A percentile compares a stretch with the other conserved stretches of the same genome.
These are phyloP conservation scores for Dasyurus viverrinus DNA, from an alignment of 2,113 vertebrate genomes.

Conservation along the genomic window DNA sequence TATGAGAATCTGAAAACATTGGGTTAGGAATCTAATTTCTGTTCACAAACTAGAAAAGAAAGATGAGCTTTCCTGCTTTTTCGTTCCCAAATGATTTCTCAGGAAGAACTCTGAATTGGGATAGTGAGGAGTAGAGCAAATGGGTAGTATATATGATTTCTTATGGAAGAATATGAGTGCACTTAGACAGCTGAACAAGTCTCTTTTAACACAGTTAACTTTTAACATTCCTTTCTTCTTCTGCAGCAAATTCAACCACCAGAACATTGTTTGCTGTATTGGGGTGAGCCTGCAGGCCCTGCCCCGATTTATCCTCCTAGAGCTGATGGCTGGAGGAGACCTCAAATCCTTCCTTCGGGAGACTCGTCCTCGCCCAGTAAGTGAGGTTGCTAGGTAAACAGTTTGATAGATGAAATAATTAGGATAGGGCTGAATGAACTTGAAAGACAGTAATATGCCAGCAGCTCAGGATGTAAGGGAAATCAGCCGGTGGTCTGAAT, in stretches of 20 bases:
- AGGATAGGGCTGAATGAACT: background rate
- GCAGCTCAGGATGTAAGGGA: background rate
- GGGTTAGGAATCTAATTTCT: background rate
- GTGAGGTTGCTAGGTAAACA: conserved; percentile 54
- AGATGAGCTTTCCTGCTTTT: background rate
- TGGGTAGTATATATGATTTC: background rate
- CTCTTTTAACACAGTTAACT: conserved; percentile 9
- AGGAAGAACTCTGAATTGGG: background rate
- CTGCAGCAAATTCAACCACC: conserved; percentile 98
- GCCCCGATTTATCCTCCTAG: conserved; percentile 96
- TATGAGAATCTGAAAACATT: background rate
- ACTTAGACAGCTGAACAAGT: background rate
- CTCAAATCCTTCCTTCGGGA: conserved; percentile 97
- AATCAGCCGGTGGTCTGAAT: rapidly evolving
- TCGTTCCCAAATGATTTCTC: background rate
- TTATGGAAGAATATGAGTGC: background rate
- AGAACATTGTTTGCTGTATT: conserved; percentile 97
- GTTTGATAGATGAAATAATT: rapidly evolving
- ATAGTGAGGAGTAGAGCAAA: background rate
- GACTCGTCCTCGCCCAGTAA: conserved; percentile 95
- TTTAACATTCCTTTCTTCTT: conserved; percentile 33
- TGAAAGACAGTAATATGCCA: background rate
- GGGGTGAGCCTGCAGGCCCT: conserved; percentile 97
- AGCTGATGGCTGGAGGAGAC: conserved; percentile 98
- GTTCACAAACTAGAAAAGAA: background rate